A percentile compares a stretch with the other conserved stretches of the same genome.
phyloP scores from a whole-genome alignment of 1,140 invertebrate genomes.

The Latrodectus geometricus region DNA sequence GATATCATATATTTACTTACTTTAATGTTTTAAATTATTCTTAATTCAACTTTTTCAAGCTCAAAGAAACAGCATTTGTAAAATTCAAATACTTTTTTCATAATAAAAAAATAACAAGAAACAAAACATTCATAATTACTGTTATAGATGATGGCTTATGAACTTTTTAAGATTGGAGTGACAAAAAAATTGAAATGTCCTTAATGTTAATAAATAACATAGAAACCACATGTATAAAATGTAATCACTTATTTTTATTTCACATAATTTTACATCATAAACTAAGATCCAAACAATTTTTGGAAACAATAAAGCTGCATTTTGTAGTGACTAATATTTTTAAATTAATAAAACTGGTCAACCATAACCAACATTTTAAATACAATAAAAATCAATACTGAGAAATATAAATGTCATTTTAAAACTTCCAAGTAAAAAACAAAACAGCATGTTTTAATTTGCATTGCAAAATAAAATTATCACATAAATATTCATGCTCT shows the following conservation, averaged over 20 bases:
- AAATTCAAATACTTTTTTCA: too few relatives aligned
- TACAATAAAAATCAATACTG: constrained; percentile 58
- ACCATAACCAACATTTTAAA: constrained; percentile 51
- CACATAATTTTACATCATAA: constrained; percentile 54
- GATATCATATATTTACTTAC: too few relatives aligned
- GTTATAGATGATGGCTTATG: too few relatives aligned
- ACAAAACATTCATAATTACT: too few relatives aligned
- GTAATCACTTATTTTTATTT: constrained; percentile 58
- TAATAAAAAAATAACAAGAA: too few relatives aligned
- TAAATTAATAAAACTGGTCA: constrained; percentile 37
- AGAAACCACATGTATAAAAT: constrained; percentile 11
- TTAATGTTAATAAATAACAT: too few relatives aligned
- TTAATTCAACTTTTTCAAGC: too few relatives aligned
- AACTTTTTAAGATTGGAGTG: too few relatives aligned
- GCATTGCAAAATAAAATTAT: constrained; percentile 57
- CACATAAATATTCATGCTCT: constrained; percentile 47
- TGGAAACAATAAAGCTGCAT: constrained; percentile 54
- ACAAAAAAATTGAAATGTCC: too few relatives aligned
- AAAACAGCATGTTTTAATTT: constrained; percentile 21
- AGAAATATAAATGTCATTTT: constrained; percentile 31
- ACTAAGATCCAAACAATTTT: constrained; percentile 53
- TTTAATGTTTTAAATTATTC: too few relatives aligned
- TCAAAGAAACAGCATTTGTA: too few relatives aligned
- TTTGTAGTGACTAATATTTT: constrained; percentile 41
- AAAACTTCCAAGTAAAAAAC: constrained; percentile 30